A percentile compares a stretch with the other conserved stretches of the same genome.
These are phyloP conservation scores for Poecilobothrus nobilitatus DNA, from an alignment of 2,888 invertebrate species.

Conservation along the genomic window DNA sequence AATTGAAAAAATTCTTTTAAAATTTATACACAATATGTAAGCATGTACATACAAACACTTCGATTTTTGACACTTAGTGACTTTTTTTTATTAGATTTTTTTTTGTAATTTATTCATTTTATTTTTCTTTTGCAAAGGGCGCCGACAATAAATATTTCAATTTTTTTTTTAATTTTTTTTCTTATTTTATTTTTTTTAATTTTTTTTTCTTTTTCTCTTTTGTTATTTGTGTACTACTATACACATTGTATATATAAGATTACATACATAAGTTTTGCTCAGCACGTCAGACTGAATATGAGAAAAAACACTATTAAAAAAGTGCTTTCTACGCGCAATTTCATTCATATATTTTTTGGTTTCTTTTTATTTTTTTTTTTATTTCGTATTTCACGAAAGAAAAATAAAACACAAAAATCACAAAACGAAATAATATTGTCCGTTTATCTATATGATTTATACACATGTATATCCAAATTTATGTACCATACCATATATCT, in stretches of 20 bases:
- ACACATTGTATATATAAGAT: not conserved
- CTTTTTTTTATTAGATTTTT: not conserved
- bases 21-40: too few species aligned
- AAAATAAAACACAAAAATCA: not conserved
- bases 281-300: not conserved
- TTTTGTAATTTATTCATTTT: not conserved
- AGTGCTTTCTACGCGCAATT: conserved; percentile 4
- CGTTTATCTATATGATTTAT: not conserved
- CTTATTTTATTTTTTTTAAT: not conserved
- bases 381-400: not conserved
- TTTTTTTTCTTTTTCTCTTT: not conserved
- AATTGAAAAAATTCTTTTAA: too few species aligned
- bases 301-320: not conserved
- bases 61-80: not conserved
- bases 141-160: not conserved
- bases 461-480: not conserved
- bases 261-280: not conserved
- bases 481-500: too few species aligned
- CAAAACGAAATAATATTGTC: not conserved
- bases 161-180: too few species aligned
- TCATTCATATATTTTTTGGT: not conserved
- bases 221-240: too few species aligned
- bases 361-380: not conserved
- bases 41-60: not conserved
- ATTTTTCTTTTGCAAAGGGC: not conserved